Base-by-base conservation (phyloP, 2,113 vertebrate genomes). In the Geococcyx californianus region DNA sequence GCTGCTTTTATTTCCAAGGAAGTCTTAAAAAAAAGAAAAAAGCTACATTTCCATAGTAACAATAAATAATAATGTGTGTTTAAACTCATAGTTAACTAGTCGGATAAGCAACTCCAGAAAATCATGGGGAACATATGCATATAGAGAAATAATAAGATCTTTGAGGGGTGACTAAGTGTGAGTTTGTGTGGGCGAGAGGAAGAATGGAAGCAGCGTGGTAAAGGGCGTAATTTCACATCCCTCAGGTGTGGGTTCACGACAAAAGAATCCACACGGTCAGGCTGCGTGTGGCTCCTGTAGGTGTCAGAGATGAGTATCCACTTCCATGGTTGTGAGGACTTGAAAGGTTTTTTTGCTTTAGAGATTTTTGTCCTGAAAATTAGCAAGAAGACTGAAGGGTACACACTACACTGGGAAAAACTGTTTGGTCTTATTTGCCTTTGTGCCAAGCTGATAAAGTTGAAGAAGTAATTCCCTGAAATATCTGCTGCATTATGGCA, bases 131-230 rank as follows among this genome's bases (percentile, higher is more conserved):
- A 42, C 67, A 55, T 70, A 86, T 31, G 76, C 68, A 75, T 52
- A 13, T 24, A 81, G 80, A 92, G 58, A 87, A 94, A 89, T 92
- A 95, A 89, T 84, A 72, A 72, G 42, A 84, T 85, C 59, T 86
- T 90, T 77, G 75, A 74, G 89, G 83, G 34, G 64, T 97, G 93
- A 93, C 92, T 95, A 87, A 96, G 84, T 49, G 87, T 17, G 62
- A 90, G 73, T 84, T 90, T 49, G 55, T 36, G 80, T 94, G 82
- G 85, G 89, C 3, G 33, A 96, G 80, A 86, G n/a, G 72, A 91
- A 88, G 74, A 96, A 88, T 80, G 78, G 93, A 90, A 90, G 82
- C 88, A 62, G 63, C 0, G 1, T 75, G 75, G 78, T 91, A 56
- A 89, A 89, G 84, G 75, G 51, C 66, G 28, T 89, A 93, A 95